A percentile compares a stretch with the other conserved stretches of the same genome.
phyloP scores from a whole-genome alignment of 1,140 invertebrate species.

The Matsumurasca onukii region DNA sequence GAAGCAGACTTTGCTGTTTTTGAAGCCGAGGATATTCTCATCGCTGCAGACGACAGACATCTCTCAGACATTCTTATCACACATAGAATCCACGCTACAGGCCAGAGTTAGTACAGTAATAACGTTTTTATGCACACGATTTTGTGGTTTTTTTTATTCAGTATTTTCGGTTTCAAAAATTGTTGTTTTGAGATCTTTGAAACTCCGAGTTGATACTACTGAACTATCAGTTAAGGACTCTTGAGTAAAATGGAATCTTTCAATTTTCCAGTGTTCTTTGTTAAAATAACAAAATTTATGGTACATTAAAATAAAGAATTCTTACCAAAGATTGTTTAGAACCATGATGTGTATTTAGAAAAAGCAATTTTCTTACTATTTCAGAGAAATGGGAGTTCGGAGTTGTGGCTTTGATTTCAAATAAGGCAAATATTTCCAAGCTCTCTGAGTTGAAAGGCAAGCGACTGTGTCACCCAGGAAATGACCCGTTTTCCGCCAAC shows the following conservation, averaged over 20 bases:
- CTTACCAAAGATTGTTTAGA: too few relatives aligned
- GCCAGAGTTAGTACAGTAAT: not conserved
- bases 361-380: too few relatives aligned
- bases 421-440: conserved; percentile 54
- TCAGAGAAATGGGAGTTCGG: conserved; percentile 56
- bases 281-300: too few relatives aligned
- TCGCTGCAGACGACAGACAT: conserved; percentile 24
- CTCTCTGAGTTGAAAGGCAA: conserved; percentile 63
- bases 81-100: conserved; percentile 16
- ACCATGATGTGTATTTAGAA: too few relatives aligned
- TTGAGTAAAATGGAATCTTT: too few relatives aligned
- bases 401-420: conserved; percentile 69
- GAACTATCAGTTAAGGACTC: too few relatives aligned
- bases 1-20: conserved; percentile 80
- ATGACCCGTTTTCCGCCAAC: conserved; percentile 41
- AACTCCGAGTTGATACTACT: too few relatives aligned
- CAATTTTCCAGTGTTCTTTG: too few relatives aligned
- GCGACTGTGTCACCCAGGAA: conserved; percentile 73
- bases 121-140: not conserved
- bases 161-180: too few relatives aligned
- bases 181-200: too few relatives aligned
- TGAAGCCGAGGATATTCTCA: conserved; percentile 67
- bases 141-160: too few relatives aligned
- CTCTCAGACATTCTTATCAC: conserved; percentile 21
- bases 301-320: too few relatives aligned